Evolutionary conservation across 2,113 vertebrate genomes (phyloP).

Genomic region (Oncorhynchus tshawytscha): DNA sequence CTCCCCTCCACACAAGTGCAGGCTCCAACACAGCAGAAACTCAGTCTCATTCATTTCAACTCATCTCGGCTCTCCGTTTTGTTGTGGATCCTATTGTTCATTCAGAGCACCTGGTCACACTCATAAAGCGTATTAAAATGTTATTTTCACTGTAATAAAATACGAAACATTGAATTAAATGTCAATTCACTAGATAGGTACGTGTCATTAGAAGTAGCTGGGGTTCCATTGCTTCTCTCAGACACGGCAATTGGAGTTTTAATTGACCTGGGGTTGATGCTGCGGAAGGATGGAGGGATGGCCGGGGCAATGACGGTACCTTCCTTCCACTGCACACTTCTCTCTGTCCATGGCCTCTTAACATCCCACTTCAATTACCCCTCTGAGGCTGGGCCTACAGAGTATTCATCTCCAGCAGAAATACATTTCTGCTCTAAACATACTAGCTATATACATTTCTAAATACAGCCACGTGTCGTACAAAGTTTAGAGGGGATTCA

Average conservation of each 20-base stretch:
- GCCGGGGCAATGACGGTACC: not conserved
- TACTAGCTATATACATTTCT: too few relatives aligned
- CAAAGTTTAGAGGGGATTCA: not conserved
- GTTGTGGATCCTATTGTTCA: conserved; percentile 27
- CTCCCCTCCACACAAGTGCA: too few relatives aligned
- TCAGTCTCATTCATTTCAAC: conserved; percentile 12
- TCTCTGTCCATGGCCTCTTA: not conserved
- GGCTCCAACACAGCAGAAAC: conserved; percentile 39
- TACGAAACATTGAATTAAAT: conserved; percentile 49
- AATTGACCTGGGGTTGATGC: conserved; percentile 17
- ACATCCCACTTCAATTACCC: not conserved
- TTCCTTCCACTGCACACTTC: not conserved
- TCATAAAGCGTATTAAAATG: conserved; percentile 21
- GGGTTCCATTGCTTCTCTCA: conserved; percentile 19
- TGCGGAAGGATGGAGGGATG: conserved; percentile 25
- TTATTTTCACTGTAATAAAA: conserved; percentile 26
- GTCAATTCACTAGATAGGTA: conserved; percentile 34
- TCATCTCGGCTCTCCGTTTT: conserved; percentile 36
- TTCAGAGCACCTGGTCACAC: not conserved
- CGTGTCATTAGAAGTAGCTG: conserved; percentile 19
- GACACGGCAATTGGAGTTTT: conserved; percentile 39
- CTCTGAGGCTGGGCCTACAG: not conserved
- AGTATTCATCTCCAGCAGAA: not conserved
- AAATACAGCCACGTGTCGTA: not conserved
- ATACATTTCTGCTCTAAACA: not conserved